Base-by-base conservation (phyloP, 2,888 invertebrate species). In the Apodemia duryi region DNA sequence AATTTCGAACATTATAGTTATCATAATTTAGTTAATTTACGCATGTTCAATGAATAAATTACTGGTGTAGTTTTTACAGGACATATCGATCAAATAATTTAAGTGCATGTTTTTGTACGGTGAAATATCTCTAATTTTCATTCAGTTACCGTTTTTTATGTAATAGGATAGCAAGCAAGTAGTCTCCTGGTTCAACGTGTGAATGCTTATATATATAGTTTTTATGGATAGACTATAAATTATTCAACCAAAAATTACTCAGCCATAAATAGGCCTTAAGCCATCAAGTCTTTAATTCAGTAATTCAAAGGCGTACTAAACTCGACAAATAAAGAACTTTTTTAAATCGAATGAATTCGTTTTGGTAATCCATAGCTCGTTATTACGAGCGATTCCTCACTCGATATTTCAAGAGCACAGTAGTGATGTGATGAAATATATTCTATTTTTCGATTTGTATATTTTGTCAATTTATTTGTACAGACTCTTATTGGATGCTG, bases 311-410 rank as follows among this genome's bases (percentile, higher is more conserved):
- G 21, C 13, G 57, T 57, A 29, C 6, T 32, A 28, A 29, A 57
- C n/a, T 49, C 46, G n/a, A 49, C 29, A 57, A 57, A 57, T 72
- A 72, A 78, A 73, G 72, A 69, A 69, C 68, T 71, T 77, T 74
- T 76, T 74, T 7, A 79, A 79, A 77, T 71, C 74, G 67, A 29
- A 72, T 67, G 77, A 80, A 81, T 77, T 78, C 74, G 78, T 82
- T 82, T 81, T 66, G 76, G 77, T 75, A 75, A 71, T 65, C 65
- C 70, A 70, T 74, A 72, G 75, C 77, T 77, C 79, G 78, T 84
- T 82, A 85, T 85, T 85, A 84, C 64, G 69, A 62, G 71, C 74
- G 76, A 77, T 78, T 72, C 75, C 73, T 72, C 61, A 64, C 61
- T 67, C 73, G 70, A 73, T 72, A 72, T 74, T 75, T 72, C 74